Conservation (phyloP, 2,113 vertebrate genomes). For the Trichomycterus rosablanca region DNA sequence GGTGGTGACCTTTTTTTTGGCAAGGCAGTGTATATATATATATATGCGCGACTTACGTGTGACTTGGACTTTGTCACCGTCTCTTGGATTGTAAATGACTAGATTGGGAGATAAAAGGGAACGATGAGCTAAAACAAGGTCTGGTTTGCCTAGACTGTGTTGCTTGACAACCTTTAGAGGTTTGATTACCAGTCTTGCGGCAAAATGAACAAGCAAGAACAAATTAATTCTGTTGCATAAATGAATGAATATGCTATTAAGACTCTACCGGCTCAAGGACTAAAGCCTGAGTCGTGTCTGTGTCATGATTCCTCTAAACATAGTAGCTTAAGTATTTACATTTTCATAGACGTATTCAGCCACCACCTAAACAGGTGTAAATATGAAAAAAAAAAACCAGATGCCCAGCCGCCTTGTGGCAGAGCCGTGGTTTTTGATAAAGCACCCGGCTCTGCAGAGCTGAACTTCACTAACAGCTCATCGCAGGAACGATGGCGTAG, state of each 20-base stretch:
- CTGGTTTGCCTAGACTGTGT: constrained; percentile 1
- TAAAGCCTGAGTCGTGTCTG: constrained; percentile 41
- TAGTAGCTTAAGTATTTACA: constrained; percentile 58
- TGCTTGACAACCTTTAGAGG: constrained; percentile 16
- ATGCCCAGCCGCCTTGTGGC: constrained; percentile 61
- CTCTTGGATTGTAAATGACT: too few relatives aligned
- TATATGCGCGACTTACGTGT: too few relatives aligned
- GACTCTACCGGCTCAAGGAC: constrained; percentile 61
- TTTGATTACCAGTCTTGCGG: constrained; percentile 48
- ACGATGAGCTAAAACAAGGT: too few relatives aligned
- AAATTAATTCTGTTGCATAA: constrained; percentile 58
- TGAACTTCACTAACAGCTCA: constrained; percentile 51
- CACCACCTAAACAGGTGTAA: constrained; percentile 48
- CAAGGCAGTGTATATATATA: too few relatives aligned
- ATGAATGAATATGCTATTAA: constrained; percentile 62
- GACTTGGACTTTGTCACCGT: too few relatives aligned
- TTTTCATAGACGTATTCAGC: constrained; percentile 47
- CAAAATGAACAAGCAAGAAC: constrained; percentile 46
- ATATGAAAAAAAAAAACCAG: constrained; percentile 71
- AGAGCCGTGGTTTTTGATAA: constrained; percentile 55
- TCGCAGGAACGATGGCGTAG: constrained; percentile 53
- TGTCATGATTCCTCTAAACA: constrained; percentile 12
- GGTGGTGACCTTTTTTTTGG: too few relatives aligned
- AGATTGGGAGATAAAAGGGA: too few relatives aligned
- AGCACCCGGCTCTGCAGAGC: constrained; percentile 45